Percentiles rank a stretch among this genome's conserved stretches.
phyloP scores from a whole-genome alignment of 2,113 vertebrate genomes.

The Calidris pygmaea region DNA sequence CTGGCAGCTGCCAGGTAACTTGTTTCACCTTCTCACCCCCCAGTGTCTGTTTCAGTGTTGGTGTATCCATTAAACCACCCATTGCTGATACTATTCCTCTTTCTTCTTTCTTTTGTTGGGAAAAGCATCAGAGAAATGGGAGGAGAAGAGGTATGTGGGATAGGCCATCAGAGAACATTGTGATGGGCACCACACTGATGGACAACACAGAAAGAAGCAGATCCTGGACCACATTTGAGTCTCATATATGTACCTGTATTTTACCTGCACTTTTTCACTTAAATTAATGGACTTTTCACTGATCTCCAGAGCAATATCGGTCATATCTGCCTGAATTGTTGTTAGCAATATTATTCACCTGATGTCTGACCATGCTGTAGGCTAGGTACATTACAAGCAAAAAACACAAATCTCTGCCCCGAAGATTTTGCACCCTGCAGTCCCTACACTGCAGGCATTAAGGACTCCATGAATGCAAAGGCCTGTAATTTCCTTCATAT shows the following conservation, averaged over 20 bases:
- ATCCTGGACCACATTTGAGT: not conserved
- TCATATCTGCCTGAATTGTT: not conserved
- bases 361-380: not conserved
- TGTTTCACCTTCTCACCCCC: not conserved
- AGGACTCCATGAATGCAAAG: not conserved
- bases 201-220: not conserved
- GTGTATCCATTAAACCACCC: not conserved
- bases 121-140: not conserved
- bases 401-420: not conserved
- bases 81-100: not conserved
- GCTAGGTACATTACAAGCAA: not conserved
- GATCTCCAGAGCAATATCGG: not conserved
- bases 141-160: not conserved
- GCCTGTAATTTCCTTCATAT: not conserved
- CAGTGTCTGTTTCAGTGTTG: not conserved
- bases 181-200: no score
- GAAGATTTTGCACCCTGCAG: not conserved
- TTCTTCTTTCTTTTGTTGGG: not conserved
- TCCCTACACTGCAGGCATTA: not conserved
- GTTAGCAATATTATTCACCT: not conserved
- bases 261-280: not conserved
- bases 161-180: not conserved
- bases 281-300: not conserved
- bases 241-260: not conserved
- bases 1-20: not conserved